Conservation (phyloP, 2,113 vertebrate species). For the Dinomys branickii region DNA sequence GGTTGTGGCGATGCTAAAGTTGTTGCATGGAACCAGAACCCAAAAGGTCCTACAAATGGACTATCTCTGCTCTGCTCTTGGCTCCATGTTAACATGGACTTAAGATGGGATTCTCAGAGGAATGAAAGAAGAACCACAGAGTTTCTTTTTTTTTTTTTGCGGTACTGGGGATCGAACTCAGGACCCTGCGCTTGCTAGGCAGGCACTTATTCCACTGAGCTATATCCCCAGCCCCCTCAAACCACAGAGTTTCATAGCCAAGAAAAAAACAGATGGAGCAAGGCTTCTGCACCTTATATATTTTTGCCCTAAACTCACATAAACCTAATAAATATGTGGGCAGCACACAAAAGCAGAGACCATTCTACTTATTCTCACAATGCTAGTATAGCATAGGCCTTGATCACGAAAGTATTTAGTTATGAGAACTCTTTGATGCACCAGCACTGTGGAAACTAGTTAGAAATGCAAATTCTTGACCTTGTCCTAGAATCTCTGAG, state of each 20-base stretch:
- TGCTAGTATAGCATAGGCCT: neutral
- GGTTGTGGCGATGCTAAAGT: neutral
- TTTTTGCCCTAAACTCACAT: neutral
- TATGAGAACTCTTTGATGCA: neutral
- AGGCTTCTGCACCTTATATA: fast-evolving
- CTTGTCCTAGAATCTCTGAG: neutral
- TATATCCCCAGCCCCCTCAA: too few relatives aligned
- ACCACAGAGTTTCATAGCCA: neutral
- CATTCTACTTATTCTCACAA: neutral
- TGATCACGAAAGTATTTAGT: neutral
- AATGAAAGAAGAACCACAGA: neutral
- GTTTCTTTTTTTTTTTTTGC: too few relatives aligned
- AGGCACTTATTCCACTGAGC: too few relatives aligned
- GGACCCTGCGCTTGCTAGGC: too few relatives aligned
- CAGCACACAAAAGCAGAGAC: fast-evolving
- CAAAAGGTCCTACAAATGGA: neutral
- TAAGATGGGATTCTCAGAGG: neutral
- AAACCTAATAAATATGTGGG: neutral
- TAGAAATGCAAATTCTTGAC: neutral
- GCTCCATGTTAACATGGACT: neutral
- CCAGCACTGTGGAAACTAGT: neutral
- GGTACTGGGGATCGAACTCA: too few relatives aligned
- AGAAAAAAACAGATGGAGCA: neutral
- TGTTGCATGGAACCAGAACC: neutral
- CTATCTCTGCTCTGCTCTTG: neutral